phyloP scores from a whole-genome alignment of 2,113 vertebrate species.

The Neoarius graeffei region DNA sequence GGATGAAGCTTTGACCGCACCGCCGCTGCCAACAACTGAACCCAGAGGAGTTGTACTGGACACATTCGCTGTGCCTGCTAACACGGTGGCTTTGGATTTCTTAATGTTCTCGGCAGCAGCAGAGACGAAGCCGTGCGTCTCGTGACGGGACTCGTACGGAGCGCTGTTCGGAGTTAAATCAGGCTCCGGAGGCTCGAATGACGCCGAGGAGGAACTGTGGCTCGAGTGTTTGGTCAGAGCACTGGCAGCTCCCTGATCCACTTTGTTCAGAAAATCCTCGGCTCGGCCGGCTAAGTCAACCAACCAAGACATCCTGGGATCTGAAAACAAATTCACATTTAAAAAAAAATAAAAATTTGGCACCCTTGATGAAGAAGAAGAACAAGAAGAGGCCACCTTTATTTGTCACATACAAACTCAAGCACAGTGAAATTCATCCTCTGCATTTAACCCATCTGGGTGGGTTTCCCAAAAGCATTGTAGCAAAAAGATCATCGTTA shows the following conservation, averaged over 20 bases:
- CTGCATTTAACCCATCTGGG: too few relatives aligned
- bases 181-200: constrained; percentile 60
- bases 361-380: not conserved
- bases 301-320: constrained; percentile 91
- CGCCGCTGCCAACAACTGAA: constrained; percentile 46
- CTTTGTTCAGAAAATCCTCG: constrained; percentile 91
- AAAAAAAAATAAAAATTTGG: not conserved
- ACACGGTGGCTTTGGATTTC: constrained; percentile 79
- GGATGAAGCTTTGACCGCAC: constrained; percentile 73
- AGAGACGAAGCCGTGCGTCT: constrained; percentile 77
- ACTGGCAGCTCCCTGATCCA: constrained; percentile 93
- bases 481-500: too few relatives aligned
- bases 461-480: too few relatives aligned
- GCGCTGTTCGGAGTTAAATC: constrained; percentile 55
- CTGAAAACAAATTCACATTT: not conserved
- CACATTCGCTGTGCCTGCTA: constrained; percentile 80
- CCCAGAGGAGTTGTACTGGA: constrained; percentile 62
- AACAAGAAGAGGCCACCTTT: not conserved
- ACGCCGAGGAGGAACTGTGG: constrained; percentile 59
- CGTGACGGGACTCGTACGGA: constrained; percentile 65
- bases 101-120: constrained; percentile 89
- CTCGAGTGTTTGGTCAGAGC: constrained; percentile 76
- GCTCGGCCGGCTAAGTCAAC: constrained; percentile 90
- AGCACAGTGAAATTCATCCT: too few relatives aligned
- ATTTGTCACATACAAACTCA: too few relatives aligned